Base-by-base conservation (phyloP, 2,113 vertebrate genomes). In the Larimichthys polyactis region DNA sequence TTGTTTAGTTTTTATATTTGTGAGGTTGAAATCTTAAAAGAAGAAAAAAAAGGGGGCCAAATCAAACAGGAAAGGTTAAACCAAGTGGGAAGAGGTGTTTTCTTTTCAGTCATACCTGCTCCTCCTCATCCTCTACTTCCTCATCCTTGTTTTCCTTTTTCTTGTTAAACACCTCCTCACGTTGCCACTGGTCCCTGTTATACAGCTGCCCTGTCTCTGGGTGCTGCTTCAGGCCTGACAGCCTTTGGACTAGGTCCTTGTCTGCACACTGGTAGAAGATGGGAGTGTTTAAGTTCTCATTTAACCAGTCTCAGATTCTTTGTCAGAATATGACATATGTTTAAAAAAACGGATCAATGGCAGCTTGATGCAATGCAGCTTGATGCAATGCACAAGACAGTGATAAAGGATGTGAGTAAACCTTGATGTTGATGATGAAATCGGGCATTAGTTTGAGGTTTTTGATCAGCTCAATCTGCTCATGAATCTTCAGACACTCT, bases 351-450 rank as follows among this genome's bases (percentile, higher is more conserved):
- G 0, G 46, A 46, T 14, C 1, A 43, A 19, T 44, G 54, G 9
- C 20, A 52, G 11, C 0, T 8, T 66, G 11, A 60, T 29, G 46
- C 14, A 79, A 2, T 44, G 3, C 4, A 44, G 11, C 0, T 8
- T 66, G 11, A 60, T 29, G 46, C 14, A 79, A 2, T 44, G 3
- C 4, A 44, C 4, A 59, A 20, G 1, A 24, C 14, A 20, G 51
- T 40, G 48, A 22, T 11, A 51, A 71, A 43, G 24, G 78, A 20
- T 59, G 19, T 71, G 2, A 2, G 51, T 90, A 92, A 99, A 99
- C 98, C 98, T 99, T 99, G 85, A 99, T 97, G 91, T 97, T 99
- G 86, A 99, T 97, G 92, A 99, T 94, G 87, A 99, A 80, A 95
- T 99, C 96, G 0, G 97, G 97, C 40, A 95, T 92, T 78, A 97